Evolutionary conservation across 2,888 invertebrate species (phyloP), one percentile per base, ranked within the genome.

Genomic region (Drosophila picticornis): DNA sequence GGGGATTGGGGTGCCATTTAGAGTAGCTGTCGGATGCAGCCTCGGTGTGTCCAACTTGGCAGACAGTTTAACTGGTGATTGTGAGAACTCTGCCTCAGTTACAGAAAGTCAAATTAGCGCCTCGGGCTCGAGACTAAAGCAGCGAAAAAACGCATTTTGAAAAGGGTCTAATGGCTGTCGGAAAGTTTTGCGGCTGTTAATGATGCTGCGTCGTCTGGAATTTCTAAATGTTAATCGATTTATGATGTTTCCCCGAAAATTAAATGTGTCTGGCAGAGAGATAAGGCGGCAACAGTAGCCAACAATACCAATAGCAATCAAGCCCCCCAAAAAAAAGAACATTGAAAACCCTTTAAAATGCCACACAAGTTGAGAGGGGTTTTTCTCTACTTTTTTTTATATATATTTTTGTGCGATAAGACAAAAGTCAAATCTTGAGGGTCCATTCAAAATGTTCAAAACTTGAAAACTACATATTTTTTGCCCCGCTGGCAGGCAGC

Each of bases 161-260:
- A 83, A 83, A 81, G 86, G 86, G 86, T 86, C 88, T 86, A 86
- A 86, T 86, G 88, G 85, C 88, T 75, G 84, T 84, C 80, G 59
- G 79, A 79, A 84, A 90, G 75, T 90, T 87, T 87, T 68, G 90
- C 75, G 74, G 71, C 89, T 77, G 90, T 89, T 85, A 85, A 85
- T 89, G 85, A 85, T 83, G 78, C 80, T 52, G 72, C 66, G 43
- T 56, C 55, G 74, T 61, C 70, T 56, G 76, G 59, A 56, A 64
- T 73, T 82, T 70, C 59, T 34, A 75, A 80, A 72, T 77, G 83
- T 80, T 87, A 87, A 87, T 87, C 87, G 87, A 87, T 87, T 87
- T 87, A 88, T 87, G 87, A 90, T 87, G 87, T 87, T 78, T 71
- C 57, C 58, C 50, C 25, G n/a, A 63, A 66, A 90, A 84, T 76